phyloP scores from a whole-genome alignment of 2,888 invertebrate species.

The Adelognathus sp. region DNA sequence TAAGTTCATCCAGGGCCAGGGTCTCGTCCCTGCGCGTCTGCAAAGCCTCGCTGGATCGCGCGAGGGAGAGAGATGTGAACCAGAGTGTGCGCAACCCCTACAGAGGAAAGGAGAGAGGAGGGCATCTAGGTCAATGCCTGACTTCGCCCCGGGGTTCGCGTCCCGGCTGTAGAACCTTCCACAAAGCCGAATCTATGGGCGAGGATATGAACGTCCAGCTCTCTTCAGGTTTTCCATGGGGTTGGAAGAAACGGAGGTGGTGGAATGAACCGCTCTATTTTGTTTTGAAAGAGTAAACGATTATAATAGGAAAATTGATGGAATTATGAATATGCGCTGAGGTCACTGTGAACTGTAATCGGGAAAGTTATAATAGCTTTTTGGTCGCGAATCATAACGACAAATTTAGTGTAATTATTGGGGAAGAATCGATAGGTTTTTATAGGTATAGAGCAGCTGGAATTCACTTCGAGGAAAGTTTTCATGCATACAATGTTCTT shows the following conservation, averaged over 20 bases:
- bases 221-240: not conserved
- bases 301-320: not conserved
- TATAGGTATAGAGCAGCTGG: no score
- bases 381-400: no score
- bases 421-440: no score
- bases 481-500: no score
- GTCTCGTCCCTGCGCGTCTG: constrained; percentile 58
- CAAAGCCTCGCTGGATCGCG: constrained; percentile 27
- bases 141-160: constrained; percentile 70
- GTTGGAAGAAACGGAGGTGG: no score
- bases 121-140: constrained; percentile 75
- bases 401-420: no score
- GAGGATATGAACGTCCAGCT: not conserved
- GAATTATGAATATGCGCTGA: no score
- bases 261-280: no score
- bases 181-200: constrained; percentile 30
- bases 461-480: no score
- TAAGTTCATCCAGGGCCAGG: constrained; percentile 64
- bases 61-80: constrained; percentile 33
- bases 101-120: constrained; percentile 43
- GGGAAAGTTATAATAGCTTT: no score
- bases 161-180: constrained; percentile 64
- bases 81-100: constrained; percentile 51
- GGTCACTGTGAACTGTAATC: no score
- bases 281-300: no score